phyloP scores from a whole-genome alignment of 2,797 vertebrate species.

The Hypotaenidia okinawae region DNA sequence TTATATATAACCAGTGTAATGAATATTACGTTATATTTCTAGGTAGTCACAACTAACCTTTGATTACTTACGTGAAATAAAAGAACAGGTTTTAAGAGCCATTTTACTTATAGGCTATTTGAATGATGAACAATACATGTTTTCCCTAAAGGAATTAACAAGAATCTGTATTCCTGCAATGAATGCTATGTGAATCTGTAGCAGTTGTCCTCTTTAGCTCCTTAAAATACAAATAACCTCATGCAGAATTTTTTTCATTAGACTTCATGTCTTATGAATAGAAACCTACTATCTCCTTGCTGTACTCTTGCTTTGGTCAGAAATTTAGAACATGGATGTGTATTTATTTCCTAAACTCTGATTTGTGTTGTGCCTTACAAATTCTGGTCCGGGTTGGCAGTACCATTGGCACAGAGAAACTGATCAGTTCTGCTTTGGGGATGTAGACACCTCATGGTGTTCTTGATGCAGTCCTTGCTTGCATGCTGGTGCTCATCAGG shows the following conservation, averaged over 20 bases:
- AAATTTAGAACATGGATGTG: not conserved
- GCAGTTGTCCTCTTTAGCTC: not conserved
- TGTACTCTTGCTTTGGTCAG: not conserved
- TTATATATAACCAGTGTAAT: not conserved
- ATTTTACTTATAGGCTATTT: not conserved
- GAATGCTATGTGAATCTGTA: not conserved
- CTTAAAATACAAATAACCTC: not conserved
- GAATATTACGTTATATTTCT: not conserved
- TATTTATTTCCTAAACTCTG: not conserved
- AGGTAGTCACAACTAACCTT: not conserved
- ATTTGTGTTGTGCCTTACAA: not conserved
- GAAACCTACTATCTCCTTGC: not conserved
- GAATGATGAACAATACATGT: not conserved
- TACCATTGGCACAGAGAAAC: accelerated
- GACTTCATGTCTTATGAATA: not conserved
- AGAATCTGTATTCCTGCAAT: not conserved
- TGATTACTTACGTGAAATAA: not conserved
- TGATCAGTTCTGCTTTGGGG: not conserved
- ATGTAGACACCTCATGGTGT: not conserved
- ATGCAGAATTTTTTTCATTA: not conserved
- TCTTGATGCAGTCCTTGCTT: not conserved
- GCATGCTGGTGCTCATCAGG: accelerated
- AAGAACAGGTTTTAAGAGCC: not conserved
- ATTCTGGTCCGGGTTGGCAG: not conserved
- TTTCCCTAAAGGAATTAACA: not conserved